Evolutionary conservation across 2,113 vertebrate genomes (phyloP).

Genomic region (Protobothrops mucrosquamatus): DNA sequence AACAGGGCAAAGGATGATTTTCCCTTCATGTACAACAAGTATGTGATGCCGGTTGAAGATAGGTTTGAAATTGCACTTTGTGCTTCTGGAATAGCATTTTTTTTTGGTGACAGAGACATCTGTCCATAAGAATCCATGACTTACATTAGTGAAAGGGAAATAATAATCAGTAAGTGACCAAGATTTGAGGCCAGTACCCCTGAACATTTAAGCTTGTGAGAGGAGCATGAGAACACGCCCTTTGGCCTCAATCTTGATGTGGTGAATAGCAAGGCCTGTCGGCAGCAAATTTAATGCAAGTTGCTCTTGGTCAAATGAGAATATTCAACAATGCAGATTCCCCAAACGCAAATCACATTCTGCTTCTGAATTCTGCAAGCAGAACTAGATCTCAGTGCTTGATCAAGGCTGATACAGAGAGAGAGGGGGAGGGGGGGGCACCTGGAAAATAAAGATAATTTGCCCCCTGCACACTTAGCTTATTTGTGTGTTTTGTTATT

Average conservation of each 20-base stretch:
- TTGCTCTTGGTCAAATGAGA: neutral
- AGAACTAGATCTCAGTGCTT: neutral
- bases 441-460: too few relatives aligned
- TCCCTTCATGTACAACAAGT: neutral
- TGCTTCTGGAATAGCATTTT: neutral
- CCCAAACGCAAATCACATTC: neutral
- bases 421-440: too few relatives aligned
- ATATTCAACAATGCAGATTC: neutral
- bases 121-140: neutral
- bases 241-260: neutral
- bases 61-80: neutral
- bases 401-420: neutral
- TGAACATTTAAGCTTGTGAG: neutral
- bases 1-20: neutral
- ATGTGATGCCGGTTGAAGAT: neutral
- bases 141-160: neutral
- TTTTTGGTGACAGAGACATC: neutral
- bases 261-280: neutral
- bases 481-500: neutral
- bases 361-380: neutral
- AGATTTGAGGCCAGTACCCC: neutral
- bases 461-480: too few relatives aligned
- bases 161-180: neutral
- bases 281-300: neutral
- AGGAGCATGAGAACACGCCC: neutral